Evolutionary conservation across 2,888 invertebrate genomes (phyloP), one percentile per base, ranked within the genome.

Genomic region (Diplolepis rosae): DNA sequence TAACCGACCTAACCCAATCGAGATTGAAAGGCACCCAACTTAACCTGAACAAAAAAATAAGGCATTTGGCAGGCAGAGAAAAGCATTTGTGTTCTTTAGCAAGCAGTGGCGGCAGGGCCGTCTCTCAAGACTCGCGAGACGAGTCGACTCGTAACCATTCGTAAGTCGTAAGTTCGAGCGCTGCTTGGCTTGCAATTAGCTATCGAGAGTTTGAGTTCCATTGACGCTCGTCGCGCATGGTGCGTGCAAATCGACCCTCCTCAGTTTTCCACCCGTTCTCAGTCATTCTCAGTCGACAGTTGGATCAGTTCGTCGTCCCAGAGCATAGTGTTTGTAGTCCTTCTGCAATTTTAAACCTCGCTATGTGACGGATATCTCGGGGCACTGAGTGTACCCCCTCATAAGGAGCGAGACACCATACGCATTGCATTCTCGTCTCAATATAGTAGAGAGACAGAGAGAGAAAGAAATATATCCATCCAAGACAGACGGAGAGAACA

Each of bases 301-400:
- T 9, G 18, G 9, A 2, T 39, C 39, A 39, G 39, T 61, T 61
- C 35, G 35, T 50, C 50, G 61, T 61, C 68, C 69, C 68, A 65
- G 70, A 61, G 48, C 54, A 65, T 67, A 51, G 68, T 39, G 71
- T 69, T 51, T 56, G 70, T 52, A 72, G 69, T 39, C 28, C 52
- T 15, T 18, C 13, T 22, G 7, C 61, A 61, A 35, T 61, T 32
- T 24, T 61, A 35, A 39, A 61, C 7, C 39, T 68, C 80, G 82
- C 81, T 83, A 83, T 83, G 83, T 83, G 83, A 83, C 81, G 76
- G 79, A 79, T 75, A 77, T 79, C 74, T 77, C 77, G 82, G 79
- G 80, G 78, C 77, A 79, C 79, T 70, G 65, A 74, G 78, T 73
- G 45, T 45, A 45, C 70, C 73, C 70, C 72, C 66, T 35, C 67